Conservation (phyloP, 1,140 invertebrate genomes). For the Elysia chlorotica region DNA sequence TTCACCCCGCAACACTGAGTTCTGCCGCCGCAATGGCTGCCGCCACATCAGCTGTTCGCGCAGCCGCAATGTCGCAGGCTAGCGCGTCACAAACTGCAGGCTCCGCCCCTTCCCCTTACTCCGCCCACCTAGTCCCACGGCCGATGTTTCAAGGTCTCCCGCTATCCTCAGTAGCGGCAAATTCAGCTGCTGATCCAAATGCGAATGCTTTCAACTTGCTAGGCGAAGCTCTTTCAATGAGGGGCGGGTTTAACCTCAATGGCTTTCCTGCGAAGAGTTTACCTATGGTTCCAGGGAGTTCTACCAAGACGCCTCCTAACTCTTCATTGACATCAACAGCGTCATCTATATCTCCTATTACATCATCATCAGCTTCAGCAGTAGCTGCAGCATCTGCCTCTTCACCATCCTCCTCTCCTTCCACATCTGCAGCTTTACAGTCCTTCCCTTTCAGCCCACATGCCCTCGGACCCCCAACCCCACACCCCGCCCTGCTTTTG, state of each 20-base stretch:
- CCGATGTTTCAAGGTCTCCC: slow-evolving; percentile 5
- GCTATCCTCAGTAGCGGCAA: neutral
- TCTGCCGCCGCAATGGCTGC: neutral
- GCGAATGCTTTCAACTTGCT: neutral
- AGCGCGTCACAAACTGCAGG: no score
- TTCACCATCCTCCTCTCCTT: no score
- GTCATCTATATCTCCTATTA: no score
- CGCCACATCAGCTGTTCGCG: neutral
- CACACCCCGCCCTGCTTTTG: neutral
- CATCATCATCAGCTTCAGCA: neutral
- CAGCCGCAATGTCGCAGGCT: neutral
- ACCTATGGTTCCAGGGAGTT: no score
- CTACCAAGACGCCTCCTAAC: no score
- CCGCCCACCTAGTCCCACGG: neutral
- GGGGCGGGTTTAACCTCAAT: no score
- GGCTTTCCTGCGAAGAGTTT: no score
- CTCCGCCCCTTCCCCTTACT: neutral
- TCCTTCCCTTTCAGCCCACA: no score
- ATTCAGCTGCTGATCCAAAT: neutral
- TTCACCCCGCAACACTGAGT: neutral
- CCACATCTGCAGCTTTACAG: no score
- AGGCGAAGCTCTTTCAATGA: no score
- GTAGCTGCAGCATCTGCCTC: slow-evolving; percentile 15
- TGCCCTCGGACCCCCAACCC: no score
- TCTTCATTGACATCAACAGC: no score